Base-by-base conservation (phyloP, 2,888 invertebrate species). In the Orchesellides sinensis region DNA sequence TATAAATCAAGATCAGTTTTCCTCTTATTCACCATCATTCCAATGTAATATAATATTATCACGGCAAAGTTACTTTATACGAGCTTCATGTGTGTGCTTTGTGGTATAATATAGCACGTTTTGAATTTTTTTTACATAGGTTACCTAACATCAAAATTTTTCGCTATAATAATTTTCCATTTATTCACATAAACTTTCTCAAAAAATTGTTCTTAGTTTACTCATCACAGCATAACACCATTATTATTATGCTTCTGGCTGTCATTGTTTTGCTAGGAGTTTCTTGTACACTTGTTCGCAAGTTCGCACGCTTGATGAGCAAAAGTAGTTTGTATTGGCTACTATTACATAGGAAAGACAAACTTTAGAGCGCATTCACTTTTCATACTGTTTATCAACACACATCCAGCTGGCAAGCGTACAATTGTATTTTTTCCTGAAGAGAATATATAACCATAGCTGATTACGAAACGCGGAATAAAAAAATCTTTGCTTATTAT, bases 281-380 rank as follows among this genome's bases (percentile, higher is more conserved):
- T 14, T 68, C 40, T 35, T 21, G 23, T 23, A 8, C 23, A 12
- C 40, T 56, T 56, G 56, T 70, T 70, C 56, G 17, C 70, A 70
- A 27, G 70, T 70, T 70, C 70, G 70, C 70, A 70, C 70, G 72
- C 61, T 72, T 72, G 72, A 72, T 72, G 72, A 61, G 52, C 72
- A 72, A 59, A 72, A 27, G 69, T 56, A 69, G 69, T 40, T 69
- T 49, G 49, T 8, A 66, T 47, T 47, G 32, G 32, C 3, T 17
- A 68, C 10, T 5, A 25, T 23, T 12, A 68, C 19, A 19, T 8
- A 52, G 32, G 19, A 23, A 14, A 25, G 45, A 52, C 27, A 27
- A 27, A 49, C 2, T 25, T 23, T 19, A 54, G 19, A n/a, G 54
- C 25, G 23, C 19, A 49, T 25, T 47, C 47, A 47, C 47, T 47